A percentile compares a stretch with the other conserved stretches of the same genome.
These are phyloP conservation scores for Neodiprion lecontei DNA, from an alignment of 1,140 invertebrate genomes.

Conservation along the genomic window DNA sequence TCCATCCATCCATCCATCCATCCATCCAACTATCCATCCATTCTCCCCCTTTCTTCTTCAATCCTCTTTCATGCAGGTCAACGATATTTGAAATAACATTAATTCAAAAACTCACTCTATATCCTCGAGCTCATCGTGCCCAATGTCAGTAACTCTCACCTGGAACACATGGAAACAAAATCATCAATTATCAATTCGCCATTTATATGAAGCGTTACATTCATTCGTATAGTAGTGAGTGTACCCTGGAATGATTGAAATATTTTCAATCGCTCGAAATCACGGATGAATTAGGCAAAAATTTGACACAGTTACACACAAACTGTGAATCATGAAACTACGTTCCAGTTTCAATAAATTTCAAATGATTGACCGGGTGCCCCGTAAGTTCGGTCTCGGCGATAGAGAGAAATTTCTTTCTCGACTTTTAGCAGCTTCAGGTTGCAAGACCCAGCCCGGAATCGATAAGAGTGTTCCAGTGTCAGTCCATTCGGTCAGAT, in stretches of 20 bases:
- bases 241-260: too few species aligned
- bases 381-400: background rate
- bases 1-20: too few species aligned
- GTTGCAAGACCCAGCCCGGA: constrained; percentile 6
- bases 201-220: background rate
- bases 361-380: too few species aligned
- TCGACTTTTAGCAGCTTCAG: background rate
- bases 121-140: background rate
- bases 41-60: too few species aligned
- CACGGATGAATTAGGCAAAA: too few species aligned
- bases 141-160: background rate
- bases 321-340: too few species aligned
- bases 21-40: too few species aligned
- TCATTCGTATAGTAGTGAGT: background rate
- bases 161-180: background rate
- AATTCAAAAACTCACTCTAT: background rate
- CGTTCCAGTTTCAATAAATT: too few species aligned
- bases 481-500: constrained; percentile 39
- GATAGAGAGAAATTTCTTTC: background rate
- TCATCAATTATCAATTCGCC: background rate
- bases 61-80: too few species aligned
- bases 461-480: constrained; percentile 50
- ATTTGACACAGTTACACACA: too few species aligned
- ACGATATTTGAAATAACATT: too few species aligned
- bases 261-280: too few species aligned